phyloP scores from a whole-genome alignment of 2,888 invertebrate species.

The Priocnemis perturbator region DNA sequence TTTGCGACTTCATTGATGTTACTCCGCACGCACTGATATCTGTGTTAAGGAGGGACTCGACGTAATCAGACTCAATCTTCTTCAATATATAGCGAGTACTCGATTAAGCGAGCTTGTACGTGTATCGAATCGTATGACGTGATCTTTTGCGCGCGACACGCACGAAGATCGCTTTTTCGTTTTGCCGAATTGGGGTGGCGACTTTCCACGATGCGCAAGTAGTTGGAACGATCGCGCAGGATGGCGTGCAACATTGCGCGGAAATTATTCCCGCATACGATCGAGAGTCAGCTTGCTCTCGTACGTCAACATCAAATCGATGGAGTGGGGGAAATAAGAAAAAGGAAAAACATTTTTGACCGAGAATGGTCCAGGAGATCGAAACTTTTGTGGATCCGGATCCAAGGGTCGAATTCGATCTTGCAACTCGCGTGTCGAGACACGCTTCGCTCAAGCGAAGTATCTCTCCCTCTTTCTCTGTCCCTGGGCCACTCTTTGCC shows the following conservation, averaged over 20 bases:
- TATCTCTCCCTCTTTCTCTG: conserved; percentile 20
- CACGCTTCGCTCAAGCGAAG: conserved; percentile 65
- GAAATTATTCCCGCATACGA: too few relatives aligned
- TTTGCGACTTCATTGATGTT: conserved; percentile 20
- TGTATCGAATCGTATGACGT: conserved; percentile 20
- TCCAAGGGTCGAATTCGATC: conserved; percentile 63
- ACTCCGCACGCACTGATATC: conserved; percentile 15
- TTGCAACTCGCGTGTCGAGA: conserved; percentile 68
- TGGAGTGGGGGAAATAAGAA: conserved; percentile 7
- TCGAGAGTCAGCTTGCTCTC: conserved; percentile 12
- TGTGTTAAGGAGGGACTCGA: conserved; percentile 21
- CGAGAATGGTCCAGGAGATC: conserved; percentile 57
- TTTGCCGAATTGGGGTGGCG: too few relatives aligned
- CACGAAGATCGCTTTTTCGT: too few relatives aligned
- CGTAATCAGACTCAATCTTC: conserved; percentile 8
- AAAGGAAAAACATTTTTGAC: conserved; percentile 25
- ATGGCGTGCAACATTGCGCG: too few relatives aligned
- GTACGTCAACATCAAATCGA: conserved; percentile 20
- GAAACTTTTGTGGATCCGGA: conserved; percentile 59
- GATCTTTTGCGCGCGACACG: neutral
- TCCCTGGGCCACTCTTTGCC: conserved; percentile 21
- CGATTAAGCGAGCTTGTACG: conserved; percentile 21
- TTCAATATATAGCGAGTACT: conserved; percentile 14
- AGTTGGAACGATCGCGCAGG: too few relatives aligned
- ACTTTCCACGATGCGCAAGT: too few relatives aligned